Base-by-base conservation (phyloP, 2,797 vertebrate genomes). In the Serranus cabrilla region DNA sequence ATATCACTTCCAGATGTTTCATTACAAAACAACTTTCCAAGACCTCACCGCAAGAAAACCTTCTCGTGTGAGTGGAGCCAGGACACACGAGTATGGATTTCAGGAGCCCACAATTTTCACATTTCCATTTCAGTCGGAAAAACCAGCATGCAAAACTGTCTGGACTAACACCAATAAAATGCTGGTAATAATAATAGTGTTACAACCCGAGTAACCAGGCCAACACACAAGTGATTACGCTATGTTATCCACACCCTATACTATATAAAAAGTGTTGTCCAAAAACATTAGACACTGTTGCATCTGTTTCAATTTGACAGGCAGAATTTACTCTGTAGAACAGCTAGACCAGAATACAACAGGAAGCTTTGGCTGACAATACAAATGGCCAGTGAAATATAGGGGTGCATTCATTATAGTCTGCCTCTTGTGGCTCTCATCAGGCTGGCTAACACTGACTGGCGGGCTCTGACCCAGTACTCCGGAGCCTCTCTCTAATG, bases 401-500 rank as follows among this genome's bases (percentile, higher is more conserved):
- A 51, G 89, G 90, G 92, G 90, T 73, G 87, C 93, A 95, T 95
- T 97, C 95, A 96, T 97, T 96, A 96, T 86, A 85, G 87, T 81
- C 88, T 92, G 81, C 90, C 90, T 92, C 91, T 93, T 93, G 88
- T 92, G 93, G 90, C 93, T 96, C 95, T 95, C 95, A 95, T 96
- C 94, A 92, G 76, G 83, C 89, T 85, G 91, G 91, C 94, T 93
- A 86, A 93, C 90, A 81, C 66, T 84, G 92, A 91, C 94, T 91
- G 85, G 84, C 86, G 76, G 87, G 86, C 88, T 91, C 92, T 93
- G 94, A 95, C 96, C 96, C 95, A 96, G 93, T 90, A 93, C 95
- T 95, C 91, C 89, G 78, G 91, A 95, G 86, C 81, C 92, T 95
- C 94, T 95, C 94, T 92, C 82, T 81, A 83, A 84, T 91, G 85